Conservation (phyloP, 2,113 vertebrate genomes). For the Eurypyga helias region DNA sequence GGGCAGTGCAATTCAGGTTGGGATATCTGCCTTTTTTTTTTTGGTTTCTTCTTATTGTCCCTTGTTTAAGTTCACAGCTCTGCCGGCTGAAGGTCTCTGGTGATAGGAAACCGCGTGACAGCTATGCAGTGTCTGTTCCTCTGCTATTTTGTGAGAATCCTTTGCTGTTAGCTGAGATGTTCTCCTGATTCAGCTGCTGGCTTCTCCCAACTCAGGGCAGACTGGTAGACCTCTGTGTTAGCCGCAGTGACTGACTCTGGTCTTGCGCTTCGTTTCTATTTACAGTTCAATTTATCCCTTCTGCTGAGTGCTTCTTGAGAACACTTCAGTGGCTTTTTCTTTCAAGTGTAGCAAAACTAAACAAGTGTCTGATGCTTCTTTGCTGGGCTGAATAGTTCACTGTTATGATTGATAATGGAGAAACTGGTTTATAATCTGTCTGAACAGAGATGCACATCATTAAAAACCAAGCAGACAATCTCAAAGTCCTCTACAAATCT, state of each 20-base stretch:
- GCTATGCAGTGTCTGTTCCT: rapidly evolving
- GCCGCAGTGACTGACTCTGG: background rate
- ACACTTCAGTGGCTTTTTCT: conserved; percentile 54
- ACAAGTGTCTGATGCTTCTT: conserved; percentile 33
- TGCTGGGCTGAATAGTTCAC: conserved; percentile 27
- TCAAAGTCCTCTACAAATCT: background rate
- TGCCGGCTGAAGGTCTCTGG: background rate
- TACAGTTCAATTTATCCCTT: conserved; percentile 52
- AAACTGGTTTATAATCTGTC: conserved; percentile 25
- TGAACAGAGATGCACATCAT: conserved; percentile 1
- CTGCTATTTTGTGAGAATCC: rapidly evolving
- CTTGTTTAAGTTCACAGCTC: background rate
- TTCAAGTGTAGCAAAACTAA: conserved; percentile 60
- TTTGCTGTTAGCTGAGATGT: background rate
- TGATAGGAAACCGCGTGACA: background rate
- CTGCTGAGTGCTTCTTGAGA: conserved; percentile 32
- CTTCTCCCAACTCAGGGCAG: background rate
- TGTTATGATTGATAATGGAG: conserved; percentile 49
- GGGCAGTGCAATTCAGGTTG: background rate
- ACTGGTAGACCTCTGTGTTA: background rate
- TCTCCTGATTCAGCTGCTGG: background rate
- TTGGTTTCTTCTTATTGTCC: background rate
- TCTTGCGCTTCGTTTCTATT: conserved; percentile 43
- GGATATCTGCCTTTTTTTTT: background rate
- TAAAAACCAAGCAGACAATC: conserved; percentile 10